A percentile compares a stretch with the other conserved stretches of the same genome.
phyloP scores from a whole-genome alignment of 2,888 invertebrate genomes.

The Pollenia labialis region DNA sequence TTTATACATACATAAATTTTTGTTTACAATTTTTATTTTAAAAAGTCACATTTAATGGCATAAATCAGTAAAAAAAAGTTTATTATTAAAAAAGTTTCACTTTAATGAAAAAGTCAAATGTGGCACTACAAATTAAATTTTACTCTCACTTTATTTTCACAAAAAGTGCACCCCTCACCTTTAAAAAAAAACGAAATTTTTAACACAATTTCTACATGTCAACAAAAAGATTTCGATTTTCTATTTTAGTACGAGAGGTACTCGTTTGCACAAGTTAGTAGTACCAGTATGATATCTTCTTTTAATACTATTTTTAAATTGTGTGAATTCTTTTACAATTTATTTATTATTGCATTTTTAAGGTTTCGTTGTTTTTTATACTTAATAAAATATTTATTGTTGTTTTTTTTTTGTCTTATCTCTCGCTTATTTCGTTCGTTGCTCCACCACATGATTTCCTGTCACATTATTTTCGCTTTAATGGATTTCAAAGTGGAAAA shows the following conservation, averaged over 20 bases:
- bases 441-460: constrained; percentile 72
- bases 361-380: constrained; percentile 59
- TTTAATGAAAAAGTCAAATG: too few relatives aligned
- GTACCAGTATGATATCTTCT: background rate
- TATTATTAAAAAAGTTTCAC: too few relatives aligned
- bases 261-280: background rate
- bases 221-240: too few relatives aligned
- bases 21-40: too few relatives aligned
- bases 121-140: too few relatives aligned
- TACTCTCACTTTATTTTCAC: too few relatives aligned
- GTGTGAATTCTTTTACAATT: constrained; percentile 68
- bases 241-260: constrained; percentile 5
- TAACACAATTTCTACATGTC: too few relatives aligned
- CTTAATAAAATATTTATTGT: constrained; percentile 34
- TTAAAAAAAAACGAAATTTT: too few relatives aligned
- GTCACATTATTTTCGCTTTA: constrained; percentile 71
- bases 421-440: constrained; percentile 24
- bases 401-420: constrained; percentile 26
- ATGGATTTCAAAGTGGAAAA: constrained; percentile 68
- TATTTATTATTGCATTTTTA: constrained; percentile 65
- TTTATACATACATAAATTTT: too few relatives aligned
- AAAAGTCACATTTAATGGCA: too few relatives aligned
- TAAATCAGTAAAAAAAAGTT: too few relatives aligned
- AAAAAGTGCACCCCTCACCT: too few relatives aligned
- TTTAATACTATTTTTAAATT: constrained; percentile 43